phyloP scores from a whole-genome alignment of 2,888 invertebrate species.

The Mesorhabditis spiculigera region DNA sequence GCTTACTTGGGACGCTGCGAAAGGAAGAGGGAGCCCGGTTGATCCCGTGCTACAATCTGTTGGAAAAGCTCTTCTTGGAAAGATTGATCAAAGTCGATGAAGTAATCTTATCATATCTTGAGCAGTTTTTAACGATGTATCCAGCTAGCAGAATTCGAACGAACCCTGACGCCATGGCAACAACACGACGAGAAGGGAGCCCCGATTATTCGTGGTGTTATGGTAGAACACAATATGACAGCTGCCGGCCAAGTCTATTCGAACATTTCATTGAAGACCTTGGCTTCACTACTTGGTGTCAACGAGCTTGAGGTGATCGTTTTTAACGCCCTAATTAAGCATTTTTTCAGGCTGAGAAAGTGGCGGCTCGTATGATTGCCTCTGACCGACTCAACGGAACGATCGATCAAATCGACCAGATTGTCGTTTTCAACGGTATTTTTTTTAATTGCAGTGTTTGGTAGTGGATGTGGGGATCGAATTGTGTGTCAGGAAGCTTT shows the following conservation, averaged over 20 bases:
- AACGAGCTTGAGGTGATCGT: slow-evolving; percentile 66
- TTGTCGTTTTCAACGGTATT: slow-evolving; percentile 90
- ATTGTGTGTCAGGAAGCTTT: too few species aligned
- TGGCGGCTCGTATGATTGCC: slow-evolving; percentile 97
- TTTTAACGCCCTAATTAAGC: background rate
- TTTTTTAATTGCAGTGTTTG: background rate
- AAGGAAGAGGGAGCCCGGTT: slow-evolving; percentile 97
- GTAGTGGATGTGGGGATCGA: too few species aligned
- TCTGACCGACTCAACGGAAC: slow-evolving; percentile 95
- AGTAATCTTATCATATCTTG: slow-evolving; percentile 18
- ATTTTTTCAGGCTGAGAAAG: slow-evolving; percentile 80
- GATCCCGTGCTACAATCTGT: slow-evolving; percentile 85
- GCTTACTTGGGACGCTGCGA: slow-evolving; percentile 93
- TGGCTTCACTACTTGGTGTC: slow-evolving; percentile 88
- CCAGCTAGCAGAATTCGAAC: slow-evolving; percentile 88
- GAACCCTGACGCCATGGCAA: slow-evolving; percentile 86
- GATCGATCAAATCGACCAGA: slow-evolving; percentile 94
- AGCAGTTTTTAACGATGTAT: slow-evolving; percentile 8
- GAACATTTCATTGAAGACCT: slow-evolving; percentile 91
- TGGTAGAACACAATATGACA: slow-evolving; percentile 86
- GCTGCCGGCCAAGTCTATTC: slow-evolving; percentile 97
- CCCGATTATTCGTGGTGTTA: slow-evolving; percentile 71
- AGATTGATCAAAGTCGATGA: slow-evolving; percentile 82
- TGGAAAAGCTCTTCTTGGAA: slow-evolving; percentile 98
- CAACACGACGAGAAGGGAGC: slow-evolving; percentile 74